phyloP scores from a whole-genome alignment of 2,888 invertebrate species.

The Oligia latruncula region DNA sequence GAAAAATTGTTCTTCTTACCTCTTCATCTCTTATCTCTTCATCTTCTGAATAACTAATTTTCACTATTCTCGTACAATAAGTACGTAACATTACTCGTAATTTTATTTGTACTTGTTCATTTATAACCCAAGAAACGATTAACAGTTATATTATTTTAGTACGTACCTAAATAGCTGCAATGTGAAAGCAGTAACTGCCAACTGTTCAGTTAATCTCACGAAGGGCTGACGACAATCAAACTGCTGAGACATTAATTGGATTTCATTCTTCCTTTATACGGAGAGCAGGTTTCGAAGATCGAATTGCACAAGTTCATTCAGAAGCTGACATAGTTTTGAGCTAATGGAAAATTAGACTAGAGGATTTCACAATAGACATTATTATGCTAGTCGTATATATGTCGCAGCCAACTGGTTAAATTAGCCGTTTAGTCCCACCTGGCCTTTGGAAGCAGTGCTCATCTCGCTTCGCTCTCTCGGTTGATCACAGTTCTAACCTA shows the following conservation, averaged over 20 bases:
- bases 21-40: background rate
- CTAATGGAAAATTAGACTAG: background rate
- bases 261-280: conserved; percentile 31
- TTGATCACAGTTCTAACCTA: too few relatives aligned
- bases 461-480: too few relatives aligned
- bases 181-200: conserved; percentile 11
- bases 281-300: conserved; percentile 19
- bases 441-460: too few relatives aligned
- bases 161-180: conserved; percentile 17
- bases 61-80: background rate
- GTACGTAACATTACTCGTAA: background rate
- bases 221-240: conserved; percentile 23
- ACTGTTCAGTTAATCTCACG: conserved; percentile 29
- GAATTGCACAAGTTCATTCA: conserved; percentile 37
- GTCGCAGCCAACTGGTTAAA: too few relatives aligned
- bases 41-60: background rate
- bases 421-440: too few relatives aligned
- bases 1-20: background rate
- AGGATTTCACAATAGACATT: background rate
- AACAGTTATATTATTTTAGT: background rate
- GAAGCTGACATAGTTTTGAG: conserved; percentile 22
- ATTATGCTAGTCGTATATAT: background rate
- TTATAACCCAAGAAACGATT: background rate
- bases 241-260: conserved; percentile 36
- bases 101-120: background rate